Percentiles rank a stretch among this genome's conserved stretches.
phyloP scores from a whole-genome alignment of 2,888 invertebrate species.

The Plagodis dolabraria region DNA sequence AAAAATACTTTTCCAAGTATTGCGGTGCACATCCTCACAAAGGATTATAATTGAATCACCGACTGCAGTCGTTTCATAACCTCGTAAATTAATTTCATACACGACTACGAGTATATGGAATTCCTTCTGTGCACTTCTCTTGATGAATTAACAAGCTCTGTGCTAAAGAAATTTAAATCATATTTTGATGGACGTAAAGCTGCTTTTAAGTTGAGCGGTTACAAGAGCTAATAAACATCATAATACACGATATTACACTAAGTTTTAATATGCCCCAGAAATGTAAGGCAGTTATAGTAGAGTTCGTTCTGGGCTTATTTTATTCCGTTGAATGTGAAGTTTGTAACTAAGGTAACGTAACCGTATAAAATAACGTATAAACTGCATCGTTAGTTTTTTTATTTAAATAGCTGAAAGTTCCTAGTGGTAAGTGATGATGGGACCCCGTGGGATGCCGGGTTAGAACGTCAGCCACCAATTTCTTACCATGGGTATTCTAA shows the following conservation, averaged over 20 bases:
- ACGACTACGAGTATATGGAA: conserved; percentile 35
- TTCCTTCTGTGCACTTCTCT: conserved; percentile 26
- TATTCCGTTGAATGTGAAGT: not conserved
- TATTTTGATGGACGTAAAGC: conserved; percentile 7
- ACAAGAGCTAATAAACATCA: not conserved
- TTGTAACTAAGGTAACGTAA: too few species aligned
- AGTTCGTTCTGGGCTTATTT: conserved; percentile 12
- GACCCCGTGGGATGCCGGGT: too few species aligned
- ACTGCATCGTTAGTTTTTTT: too few species aligned
- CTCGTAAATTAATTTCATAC: conserved; percentile 38
- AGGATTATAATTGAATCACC: not conserved
- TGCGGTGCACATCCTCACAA: not conserved
- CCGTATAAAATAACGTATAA: too few species aligned
- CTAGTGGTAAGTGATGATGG: too few species aligned
- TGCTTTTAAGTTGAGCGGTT: not conserved
- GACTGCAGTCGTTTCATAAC: conserved; percentile 33
- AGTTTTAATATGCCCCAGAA: conserved; percentile 15
- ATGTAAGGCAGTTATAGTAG: conserved; percentile 13
- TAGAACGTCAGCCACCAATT: too few species aligned
- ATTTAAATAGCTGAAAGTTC: too few species aligned
- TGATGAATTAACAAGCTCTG: conserved; percentile 14
- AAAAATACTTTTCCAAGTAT: not conserved
- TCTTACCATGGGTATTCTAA: too few species aligned
- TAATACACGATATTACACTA: not conserved
- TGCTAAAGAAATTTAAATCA: conserved; percentile 6